Conservation (phyloP, 2,888 invertebrate species). For the Silvanus unidentatus region DNA sequence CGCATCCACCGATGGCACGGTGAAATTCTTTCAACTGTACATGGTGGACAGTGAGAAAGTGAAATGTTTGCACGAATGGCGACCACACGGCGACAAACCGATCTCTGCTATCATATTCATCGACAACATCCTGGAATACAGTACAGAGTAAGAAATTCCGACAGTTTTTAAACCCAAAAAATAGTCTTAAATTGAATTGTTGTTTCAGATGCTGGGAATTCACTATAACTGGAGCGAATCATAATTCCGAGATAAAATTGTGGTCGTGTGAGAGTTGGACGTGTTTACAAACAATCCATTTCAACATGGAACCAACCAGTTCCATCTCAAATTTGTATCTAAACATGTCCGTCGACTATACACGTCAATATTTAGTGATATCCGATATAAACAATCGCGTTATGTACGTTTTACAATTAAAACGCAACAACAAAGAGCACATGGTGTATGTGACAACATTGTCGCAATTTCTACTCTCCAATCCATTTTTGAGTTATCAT, state of each 20-base stretch:
- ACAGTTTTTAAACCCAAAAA: background rate
- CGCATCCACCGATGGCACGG: slow-evolving; percentile 79
- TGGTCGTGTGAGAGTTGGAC: slow-evolving; percentile 96
- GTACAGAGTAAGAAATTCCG: slow-evolving; percentile 58
- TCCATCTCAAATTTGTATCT: slow-evolving; percentile 49
- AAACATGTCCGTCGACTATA: slow-evolving; percentile 77
- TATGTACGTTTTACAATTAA: slow-evolving; percentile 73
- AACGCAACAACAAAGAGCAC: slow-evolving; percentile 56
- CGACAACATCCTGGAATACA: slow-evolving; percentile 80
- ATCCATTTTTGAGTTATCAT: slow-evolving; percentile 83
- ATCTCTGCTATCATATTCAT: slow-evolving; percentile 88
- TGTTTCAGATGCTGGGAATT: slow-evolving; percentile 86
- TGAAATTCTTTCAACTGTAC: slow-evolving; percentile 88
- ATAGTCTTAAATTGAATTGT: background rate
- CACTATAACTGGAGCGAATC: slow-evolving; percentile 84
- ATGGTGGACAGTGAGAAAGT: slow-evolving; percentile 64
- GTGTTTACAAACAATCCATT: slow-evolving; percentile 81
- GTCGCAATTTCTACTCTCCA: slow-evolving; percentile 81
- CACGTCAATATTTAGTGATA: slow-evolving; percentile 78
- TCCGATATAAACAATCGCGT: slow-evolving; percentile 72
- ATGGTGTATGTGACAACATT: slow-evolving; percentile 66
- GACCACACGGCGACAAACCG: slow-evolving; percentile 83
- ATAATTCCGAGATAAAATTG: slow-evolving; percentile 83
- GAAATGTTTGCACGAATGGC: slow-evolving; percentile 87
- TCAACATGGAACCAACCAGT: slow-evolving; percentile 51